These are phyloP conservation scores for Phalacrocorax brasilianus DNA, from an alignment of 2,113 vertebrate genomes.

Conservation along the genomic window DNA sequence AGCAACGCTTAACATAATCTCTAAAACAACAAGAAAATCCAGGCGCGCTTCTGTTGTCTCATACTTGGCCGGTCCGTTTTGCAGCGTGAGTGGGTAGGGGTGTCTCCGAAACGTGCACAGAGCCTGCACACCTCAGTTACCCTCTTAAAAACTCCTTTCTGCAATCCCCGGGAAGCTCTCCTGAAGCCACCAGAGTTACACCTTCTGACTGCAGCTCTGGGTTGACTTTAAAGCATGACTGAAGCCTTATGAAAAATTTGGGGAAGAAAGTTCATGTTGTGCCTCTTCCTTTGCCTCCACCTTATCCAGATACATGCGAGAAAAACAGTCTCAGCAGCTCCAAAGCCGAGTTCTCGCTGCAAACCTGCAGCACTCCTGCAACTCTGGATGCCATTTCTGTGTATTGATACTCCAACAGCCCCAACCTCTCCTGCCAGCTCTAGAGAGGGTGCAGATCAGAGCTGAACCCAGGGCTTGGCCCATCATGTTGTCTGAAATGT, in stretches of 20 bases:
- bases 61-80: rapidly evolving
- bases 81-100: rapidly evolving
- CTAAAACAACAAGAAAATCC: conserved; percentile 20
- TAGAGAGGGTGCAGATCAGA: background rate
- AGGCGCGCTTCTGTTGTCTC: rapidly evolving
- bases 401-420: rapidly evolving
- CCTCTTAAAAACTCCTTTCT: background rate
- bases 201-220: background rate
- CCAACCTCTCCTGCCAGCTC: background rate
- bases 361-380: background rate
- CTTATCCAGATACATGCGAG: rapidly evolving
- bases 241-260: background rate
- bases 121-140: rapidly evolving
- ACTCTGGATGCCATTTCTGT: too few species aligned
- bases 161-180: background rate
- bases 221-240: background rate
- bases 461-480: background rate
- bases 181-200: background rate
- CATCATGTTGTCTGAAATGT: rapidly evolving
- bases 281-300: background rate
- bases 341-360: rapidly evolving
- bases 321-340: background rate
- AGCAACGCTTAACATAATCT: background rate
- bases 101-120: rapidly evolving
- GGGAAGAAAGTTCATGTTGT: rapidly evolving